Evolutionary conservation across 1,140 invertebrate genomes (phyloP), one percentile per base, ranked within the genome.

Genomic region (Zaprionus capensis): DNA sequence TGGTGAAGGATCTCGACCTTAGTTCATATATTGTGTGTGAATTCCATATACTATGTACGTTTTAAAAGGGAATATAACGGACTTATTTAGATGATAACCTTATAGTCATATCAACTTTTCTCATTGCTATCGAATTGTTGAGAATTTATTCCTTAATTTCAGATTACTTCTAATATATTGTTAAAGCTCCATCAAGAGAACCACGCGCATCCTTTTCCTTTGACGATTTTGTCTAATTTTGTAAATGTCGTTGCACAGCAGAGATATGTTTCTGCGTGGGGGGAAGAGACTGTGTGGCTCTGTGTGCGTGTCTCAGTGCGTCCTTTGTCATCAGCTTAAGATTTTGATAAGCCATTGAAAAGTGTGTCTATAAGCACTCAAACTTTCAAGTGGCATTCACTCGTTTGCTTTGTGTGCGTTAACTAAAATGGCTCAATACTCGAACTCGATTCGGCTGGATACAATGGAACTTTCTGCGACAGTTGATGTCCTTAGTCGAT

Each of bases 301-400:
- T 5, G 12, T 24, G 63, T 66, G 49, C 28, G 53, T 68, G 58
- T 67, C 14, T 49, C 5, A 31, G 14, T 64, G 67, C 59, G 14
- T 63, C 53, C 71, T 66, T 71, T 87, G 81, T 87, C 75, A 71
- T 26, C 84, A 81, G 84, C 84, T 87, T 88, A 83, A 88, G 84
- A 88, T 88, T 88, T 81, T 81, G 78, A 88, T 88, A 87, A 88
- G 78, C 84, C 78, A 84, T 88, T 88, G 78, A 84, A 88, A 81
- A 78, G 84, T 88, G 81, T 87, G 83, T 88, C 83, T 87, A 78
- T 81, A 88, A 84, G 74, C 84, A 83, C 83, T 87, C 64, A 51
- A 77, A 72, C 70, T 85, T 81, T 76, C 78, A 68, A 84, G 82
- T 84, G 81, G 71, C 73, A 68, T 65, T 72, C 77, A 20, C 65